Evolutionary conservation across 2,797 vertebrate genomes (phyloP).

Genomic region (Danio choprae): DNA sequence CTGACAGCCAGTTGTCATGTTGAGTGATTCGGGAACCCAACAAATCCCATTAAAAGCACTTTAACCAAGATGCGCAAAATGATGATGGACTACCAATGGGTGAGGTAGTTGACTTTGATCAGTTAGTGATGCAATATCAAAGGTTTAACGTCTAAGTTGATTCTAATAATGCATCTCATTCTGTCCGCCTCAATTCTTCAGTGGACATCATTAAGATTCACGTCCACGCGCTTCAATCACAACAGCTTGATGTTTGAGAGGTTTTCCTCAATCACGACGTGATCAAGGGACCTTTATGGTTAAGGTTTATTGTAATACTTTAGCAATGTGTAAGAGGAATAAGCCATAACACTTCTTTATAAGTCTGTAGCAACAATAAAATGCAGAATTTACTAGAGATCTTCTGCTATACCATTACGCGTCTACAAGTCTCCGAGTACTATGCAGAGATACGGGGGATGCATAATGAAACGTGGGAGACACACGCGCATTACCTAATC

Average conservation of each 20-base stretch:
- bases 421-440: not conserved
- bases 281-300: not conserved
- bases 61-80: slow-evolving; percentile 24
- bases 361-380: not conserved
- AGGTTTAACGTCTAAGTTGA: not conserved
- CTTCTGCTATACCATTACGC: not conserved
- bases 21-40: not conserved
- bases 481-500: slow-evolving; percentile 65
- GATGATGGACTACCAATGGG: not conserved
- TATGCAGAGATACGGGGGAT: slow-evolving; percentile 36
- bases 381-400: not conserved
- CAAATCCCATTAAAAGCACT: slow-evolving; percentile 5
- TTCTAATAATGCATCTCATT: not conserved
- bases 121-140: slow-evolving; percentile 8
- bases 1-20: not conserved
- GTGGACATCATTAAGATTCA: slow-evolving; percentile 29
- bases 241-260: slow-evolving; percentile 9
- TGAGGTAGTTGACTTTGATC: not conserved
- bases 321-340: not conserved
- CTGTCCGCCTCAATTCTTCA: not conserved
- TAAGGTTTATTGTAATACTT: slow-evolving; percentile 9
- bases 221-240: slow-evolving; percentile 30
- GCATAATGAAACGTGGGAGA: slow-evolving; percentile 27
- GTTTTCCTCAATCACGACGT: slow-evolving; percentile 35
- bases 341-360: not conserved